Evolutionary conservation across 2,888 invertebrate genomes (phyloP), one percentile per base, ranked within the genome.

Genomic region (Tipula lateralis): DNA sequence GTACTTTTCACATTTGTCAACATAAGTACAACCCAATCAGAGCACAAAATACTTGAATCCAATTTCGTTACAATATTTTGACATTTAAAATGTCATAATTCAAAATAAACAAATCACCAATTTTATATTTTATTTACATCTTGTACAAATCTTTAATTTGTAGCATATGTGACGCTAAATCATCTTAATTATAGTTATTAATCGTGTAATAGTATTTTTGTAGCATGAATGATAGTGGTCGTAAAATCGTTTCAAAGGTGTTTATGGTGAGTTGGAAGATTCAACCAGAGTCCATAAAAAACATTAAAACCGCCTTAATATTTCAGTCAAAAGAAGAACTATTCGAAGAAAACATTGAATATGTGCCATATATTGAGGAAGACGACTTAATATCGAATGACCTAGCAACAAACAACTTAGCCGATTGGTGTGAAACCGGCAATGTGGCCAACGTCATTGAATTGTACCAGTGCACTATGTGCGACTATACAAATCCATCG

Each of bases 381-480:
- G 82, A 82, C 9, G 82, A 82, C 16, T 32, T 82, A 30, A 82
- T 82, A 30, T 32, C 30, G 16, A 82, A 82, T 82, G 24, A 66
- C 9, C 1, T 82, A 82, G 82, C 30, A 1, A 30, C 5, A 5
- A 32, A 82, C 32, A 82, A 82, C 6, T 82, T 82, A 1, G 32
- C 16, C 19, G 83, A 36, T 24, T 34, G 30, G 34, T 30, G 5
- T 16, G 82, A 30, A 82, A 82, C 4, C 30, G 82, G 16, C n/a
- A 36, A 12, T 36, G 19, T 84, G 9, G 16, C 29, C n/a, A 29
- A 84, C 50, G 29, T 84, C 29, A 84, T 44, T 16, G 29, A 44
- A 29, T 34, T 85, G 16, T 86, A 86, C 50, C 85, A 87, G 83
- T 87, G 87, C 85, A 36, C 36, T 7, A 86, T 87, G 83, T 87